These are phyloP conservation scores for Pachyrhynchus sulphureomaculatus DNA, from an alignment of 1,140 invertebrate genomes.

Conservation along the genomic window DNA sequence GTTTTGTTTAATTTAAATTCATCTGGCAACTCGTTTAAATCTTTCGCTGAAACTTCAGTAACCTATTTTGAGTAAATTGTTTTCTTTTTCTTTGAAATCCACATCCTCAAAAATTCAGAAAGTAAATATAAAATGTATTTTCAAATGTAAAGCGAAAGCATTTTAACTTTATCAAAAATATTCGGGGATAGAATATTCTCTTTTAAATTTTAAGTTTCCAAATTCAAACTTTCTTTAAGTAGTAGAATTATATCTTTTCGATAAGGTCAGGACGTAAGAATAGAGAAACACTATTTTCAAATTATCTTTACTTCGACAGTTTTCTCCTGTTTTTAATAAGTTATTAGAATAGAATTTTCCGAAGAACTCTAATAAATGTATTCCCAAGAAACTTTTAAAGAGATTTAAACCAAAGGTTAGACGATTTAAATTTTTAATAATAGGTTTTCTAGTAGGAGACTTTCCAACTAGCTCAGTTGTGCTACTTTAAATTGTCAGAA, in stretches of 20 bases:
- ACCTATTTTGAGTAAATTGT: too few species aligned
- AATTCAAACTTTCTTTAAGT: conserved; percentile 18
- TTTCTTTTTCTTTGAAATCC: too few species aligned
- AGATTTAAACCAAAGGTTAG: neutral
- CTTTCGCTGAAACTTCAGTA: too few species aligned
- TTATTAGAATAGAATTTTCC: conserved; percentile 1
- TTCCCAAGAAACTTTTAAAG: conserved; percentile 1
- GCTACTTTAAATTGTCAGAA: too few species aligned
- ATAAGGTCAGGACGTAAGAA: conserved; percentile 12
- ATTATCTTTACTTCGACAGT: conserved; percentile 18
- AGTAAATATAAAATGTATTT: too few species aligned
- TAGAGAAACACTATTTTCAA: conserved; percentile 20
- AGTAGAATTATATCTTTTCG: conserved; percentile 15
- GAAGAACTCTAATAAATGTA: conserved; percentile 11
- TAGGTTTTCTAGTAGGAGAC: too few species aligned
- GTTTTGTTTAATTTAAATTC: too few species aligned
- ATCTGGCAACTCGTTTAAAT: too few species aligned
- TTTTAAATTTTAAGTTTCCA: conserved; percentile 11
- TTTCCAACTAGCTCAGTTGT: too few species aligned
- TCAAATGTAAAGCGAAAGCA: neutral
- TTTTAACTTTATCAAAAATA: conserved; percentile 8
- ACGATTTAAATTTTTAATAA: neutral
- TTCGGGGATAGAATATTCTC: neutral
- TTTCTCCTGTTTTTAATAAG: conserved; percentile 12
- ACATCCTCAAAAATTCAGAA: too few species aligned